Percentiles rank a stretch among this genome's conserved stretches.
Evolutionary conservation across 2,888 invertebrate species (phyloP).

Genomic region (Harpalus rubripes): DNA sequence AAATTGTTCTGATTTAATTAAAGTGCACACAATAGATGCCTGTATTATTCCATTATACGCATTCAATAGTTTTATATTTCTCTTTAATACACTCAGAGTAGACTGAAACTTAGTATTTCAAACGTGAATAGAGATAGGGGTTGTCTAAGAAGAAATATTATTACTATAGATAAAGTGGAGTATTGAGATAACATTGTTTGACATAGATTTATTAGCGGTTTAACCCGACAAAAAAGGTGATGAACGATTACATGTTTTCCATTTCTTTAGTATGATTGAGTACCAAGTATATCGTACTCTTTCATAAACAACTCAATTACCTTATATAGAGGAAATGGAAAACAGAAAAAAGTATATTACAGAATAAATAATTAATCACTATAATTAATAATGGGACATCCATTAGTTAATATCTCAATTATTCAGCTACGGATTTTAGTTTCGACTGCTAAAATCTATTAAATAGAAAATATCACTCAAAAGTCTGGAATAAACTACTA

Average conservation of each 20-base stretch:
- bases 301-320: background rate
- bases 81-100: too few relatives aligned
- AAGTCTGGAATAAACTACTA: too few relatives aligned
- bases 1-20: background rate
- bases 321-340: background rate
- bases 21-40: too few relatives aligned
- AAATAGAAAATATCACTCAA: too few relatives aligned
- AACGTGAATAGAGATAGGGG: too few relatives aligned
- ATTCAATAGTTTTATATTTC: too few relatives aligned
- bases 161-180: background rate
- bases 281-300: background rate
- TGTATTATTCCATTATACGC: too few relatives aligned
- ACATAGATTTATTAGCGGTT: background rate
- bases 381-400: too few relatives aligned
- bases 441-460: too few relatives aligned
- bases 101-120: too few relatives aligned
- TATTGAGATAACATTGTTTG: background rate
- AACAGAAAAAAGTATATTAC: background rate
- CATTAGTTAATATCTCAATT: too few relatives aligned
- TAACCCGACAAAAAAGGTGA: background rate
- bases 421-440: too few relatives aligned
- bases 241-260: constrained; percentile 2
- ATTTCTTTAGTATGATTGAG: constrained; percentile 3
- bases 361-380: background rate
- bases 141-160: background rate